These are phyloP conservation scores for Microplitis deprimator DNA, from an alignment of 2,888 invertebrate species.

Conservation along the genomic window DNA sequence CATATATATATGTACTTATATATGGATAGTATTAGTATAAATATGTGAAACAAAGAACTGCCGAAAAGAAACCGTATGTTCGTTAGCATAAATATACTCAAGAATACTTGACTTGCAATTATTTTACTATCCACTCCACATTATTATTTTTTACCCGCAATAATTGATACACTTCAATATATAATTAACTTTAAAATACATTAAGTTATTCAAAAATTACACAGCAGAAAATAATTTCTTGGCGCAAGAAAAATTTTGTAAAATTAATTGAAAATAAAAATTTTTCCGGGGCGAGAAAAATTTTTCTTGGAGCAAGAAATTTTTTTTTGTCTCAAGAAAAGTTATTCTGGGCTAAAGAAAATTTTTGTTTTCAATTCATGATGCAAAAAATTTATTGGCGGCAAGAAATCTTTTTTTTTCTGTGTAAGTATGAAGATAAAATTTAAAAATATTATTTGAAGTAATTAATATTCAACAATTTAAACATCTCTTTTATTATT, in stretches of 20 bases:
- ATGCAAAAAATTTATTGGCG: too few species aligned
- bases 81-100: constrained; percentile 56
- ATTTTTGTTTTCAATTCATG: too few species aligned
- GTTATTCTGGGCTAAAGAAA: too few species aligned
- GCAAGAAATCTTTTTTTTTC: too few species aligned
- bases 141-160: neutral
- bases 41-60: constrained; percentile 57
- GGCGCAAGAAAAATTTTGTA: too few species aligned
- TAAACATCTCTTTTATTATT: neutral
- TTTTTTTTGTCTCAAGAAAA: too few species aligned
- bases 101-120: constrained; percentile 54
- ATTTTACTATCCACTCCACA: constrained; percentile 41
- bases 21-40: constrained; percentile 27
- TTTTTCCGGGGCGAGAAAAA: too few species aligned
- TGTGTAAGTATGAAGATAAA: neutral
- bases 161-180: constrained; percentile 6
- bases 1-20: constrained; percentile 18
- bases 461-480: neutral
- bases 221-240: too few species aligned
- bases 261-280: too few species aligned
- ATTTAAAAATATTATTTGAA: neutral
- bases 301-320: too few species aligned
- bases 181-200: neutral
- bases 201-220: too few species aligned
- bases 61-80: constrained; percentile 53